Conservation (phyloP, 2,113 vertebrate genomes). For the Beaufortia kweichowensis region DNA sequence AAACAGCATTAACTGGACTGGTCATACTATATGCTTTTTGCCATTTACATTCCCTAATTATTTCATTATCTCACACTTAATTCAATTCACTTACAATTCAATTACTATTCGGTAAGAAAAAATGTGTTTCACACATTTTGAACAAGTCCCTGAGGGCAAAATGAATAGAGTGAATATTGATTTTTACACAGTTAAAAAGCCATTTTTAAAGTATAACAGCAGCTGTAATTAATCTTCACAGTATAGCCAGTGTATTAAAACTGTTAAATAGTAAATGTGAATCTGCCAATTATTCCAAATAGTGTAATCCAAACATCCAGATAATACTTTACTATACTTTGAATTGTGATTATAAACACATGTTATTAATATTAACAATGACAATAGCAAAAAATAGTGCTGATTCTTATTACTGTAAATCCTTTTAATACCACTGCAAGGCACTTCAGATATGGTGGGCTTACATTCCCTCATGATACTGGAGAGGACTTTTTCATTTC, state of each 20-base stretch:
- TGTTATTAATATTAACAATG: too few relatives aligned
- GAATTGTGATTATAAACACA: too few relatives aligned
- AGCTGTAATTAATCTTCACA: neutral
- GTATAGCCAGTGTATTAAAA: constrained; percentile 12
- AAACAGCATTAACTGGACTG: too few relatives aligned
- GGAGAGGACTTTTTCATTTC: neutral
- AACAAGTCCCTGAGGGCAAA: neutral
- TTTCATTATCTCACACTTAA: neutral
- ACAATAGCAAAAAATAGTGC: neutral
- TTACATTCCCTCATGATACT: neutral
- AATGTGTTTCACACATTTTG: neutral
- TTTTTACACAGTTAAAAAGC: neutral
- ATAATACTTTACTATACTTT: too few relatives aligned
- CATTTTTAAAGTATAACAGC: neutral
- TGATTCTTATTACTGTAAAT: neutral
- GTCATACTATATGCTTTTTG: neutral
- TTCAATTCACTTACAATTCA: neutral
- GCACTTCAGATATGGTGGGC: neutral
- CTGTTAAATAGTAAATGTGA: neutral
- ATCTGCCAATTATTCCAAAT: neutral
- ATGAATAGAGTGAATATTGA: constrained; percentile 21
- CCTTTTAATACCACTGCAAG: neutral
- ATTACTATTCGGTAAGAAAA: too few relatives aligned
- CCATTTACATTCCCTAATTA: neutral
- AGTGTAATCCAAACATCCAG: neutral